Evolutionary conservation across 2,797 vertebrate genomes (phyloP).

Genomic region (Sparus aurata): DNA sequence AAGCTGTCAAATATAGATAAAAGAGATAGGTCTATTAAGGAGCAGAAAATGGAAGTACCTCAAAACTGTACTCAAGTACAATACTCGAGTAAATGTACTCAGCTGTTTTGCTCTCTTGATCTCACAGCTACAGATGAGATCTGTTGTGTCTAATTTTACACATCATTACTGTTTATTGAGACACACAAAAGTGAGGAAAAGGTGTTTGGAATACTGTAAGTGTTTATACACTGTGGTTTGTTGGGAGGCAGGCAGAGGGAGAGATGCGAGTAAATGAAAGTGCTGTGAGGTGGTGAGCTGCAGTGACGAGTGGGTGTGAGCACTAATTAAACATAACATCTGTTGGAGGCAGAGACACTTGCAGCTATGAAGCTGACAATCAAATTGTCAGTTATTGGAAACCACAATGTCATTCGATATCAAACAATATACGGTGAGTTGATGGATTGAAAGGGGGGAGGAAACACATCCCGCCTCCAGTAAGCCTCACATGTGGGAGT

Average conservation of each 20-base stretch:
- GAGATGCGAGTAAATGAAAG: slow-evolving; percentile 43
- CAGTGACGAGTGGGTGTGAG: slow-evolving; percentile 73
- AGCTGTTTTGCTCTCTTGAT: background rate
- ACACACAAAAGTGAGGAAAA: background rate
- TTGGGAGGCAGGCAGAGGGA: slow-evolving; percentile 17
- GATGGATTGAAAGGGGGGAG: slow-evolving; percentile 29
- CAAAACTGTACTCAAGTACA: background rate
- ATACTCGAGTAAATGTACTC: background rate
- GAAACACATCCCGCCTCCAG: slow-evolving; percentile 17
- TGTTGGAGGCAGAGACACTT: slow-evolving; percentile 62
- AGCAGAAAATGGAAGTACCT: background rate
- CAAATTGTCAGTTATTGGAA: slow-evolving; percentile 65
- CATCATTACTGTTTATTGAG: slow-evolving; percentile 5
- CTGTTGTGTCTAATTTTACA: slow-evolving; percentile 5
- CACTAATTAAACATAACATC: slow-evolving; percentile 85
- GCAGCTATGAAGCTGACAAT: slow-evolving; percentile 61
- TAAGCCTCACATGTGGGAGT: slow-evolving; percentile 51
- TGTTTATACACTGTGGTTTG: slow-evolving; percentile 36
- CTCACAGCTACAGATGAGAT: slow-evolving; percentile 1
- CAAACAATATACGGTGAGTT: slow-evolving; percentile 40
- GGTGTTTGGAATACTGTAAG: slow-evolving; percentile 23
- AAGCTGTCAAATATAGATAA: background rate
- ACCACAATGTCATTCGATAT: slow-evolving; percentile 58
- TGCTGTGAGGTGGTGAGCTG: slow-evolving; percentile 57
- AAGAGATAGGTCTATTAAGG: background rate